phyloP scores from a whole-genome alignment of 2,888 invertebrate species.

The Pristionchus arcanus region DNA sequence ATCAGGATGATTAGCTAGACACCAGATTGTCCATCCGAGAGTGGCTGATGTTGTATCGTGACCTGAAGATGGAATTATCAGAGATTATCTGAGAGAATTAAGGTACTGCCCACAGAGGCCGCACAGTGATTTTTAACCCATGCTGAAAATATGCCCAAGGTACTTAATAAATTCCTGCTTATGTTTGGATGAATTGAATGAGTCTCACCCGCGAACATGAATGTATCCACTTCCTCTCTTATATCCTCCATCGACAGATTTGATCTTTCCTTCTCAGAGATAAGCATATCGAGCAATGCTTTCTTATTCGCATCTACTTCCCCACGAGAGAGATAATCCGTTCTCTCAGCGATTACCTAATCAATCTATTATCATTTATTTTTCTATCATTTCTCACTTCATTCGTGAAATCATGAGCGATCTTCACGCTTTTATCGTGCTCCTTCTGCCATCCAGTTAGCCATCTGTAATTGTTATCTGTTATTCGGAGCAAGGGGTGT shows the following conservation, averaged over 20 bases:
- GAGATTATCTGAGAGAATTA: no score
- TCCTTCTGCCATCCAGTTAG: slow-evolving; percentile 17
- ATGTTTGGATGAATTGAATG: not conserved
- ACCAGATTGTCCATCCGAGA: slow-evolving; percentile 42
- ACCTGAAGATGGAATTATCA: slow-evolving; percentile 20
- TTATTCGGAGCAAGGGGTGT: not conserved
- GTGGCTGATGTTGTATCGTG: slow-evolving; percentile 33
- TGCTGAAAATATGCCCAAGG: no score
- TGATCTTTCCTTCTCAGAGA: not conserved
- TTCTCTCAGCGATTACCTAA: slow-evolving; percentile 50
- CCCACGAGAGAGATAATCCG: not conserved
- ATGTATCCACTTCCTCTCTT: slow-evolving; percentile 41
- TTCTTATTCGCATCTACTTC: slow-evolving; percentile 11
- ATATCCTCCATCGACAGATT: slow-evolving; percentile 44
- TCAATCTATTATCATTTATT: not conserved
- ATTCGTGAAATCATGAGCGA: slow-evolving; percentile 41
- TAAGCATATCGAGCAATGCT: slow-evolving; percentile 42
- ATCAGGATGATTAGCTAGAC: slow-evolving; percentile 61
- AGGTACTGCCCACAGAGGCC: no score
- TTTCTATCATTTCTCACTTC: not conserved
- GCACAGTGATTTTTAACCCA: no score
- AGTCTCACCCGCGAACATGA: slow-evolving; percentile 47
- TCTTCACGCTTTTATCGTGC: slow-evolving; percentile 2
- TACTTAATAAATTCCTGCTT: no score
- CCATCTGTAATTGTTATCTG: not conserved